A percentile compares a stretch with the other conserved stretches of the same genome.
Evolutionary conservation across 2,113 vertebrate genomes (phyloP).

Genomic region (Crotalus horridus): DNA sequence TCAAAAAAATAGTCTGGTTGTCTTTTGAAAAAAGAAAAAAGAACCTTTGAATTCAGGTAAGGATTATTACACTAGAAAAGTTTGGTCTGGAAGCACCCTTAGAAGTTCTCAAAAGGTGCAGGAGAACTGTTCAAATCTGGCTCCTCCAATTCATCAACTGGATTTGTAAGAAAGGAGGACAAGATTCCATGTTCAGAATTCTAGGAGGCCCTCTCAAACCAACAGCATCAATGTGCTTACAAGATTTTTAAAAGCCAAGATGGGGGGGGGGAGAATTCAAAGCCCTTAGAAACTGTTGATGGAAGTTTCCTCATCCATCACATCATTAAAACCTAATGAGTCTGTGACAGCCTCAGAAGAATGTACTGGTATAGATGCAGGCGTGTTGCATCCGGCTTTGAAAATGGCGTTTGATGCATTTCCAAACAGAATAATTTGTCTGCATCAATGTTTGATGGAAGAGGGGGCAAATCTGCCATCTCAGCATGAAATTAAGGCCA

Average conservation of each 20-base stretch:
- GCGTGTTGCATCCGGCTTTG: constrained; percentile 39
- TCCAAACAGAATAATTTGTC: constrained; percentile 54
- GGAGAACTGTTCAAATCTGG: no score
- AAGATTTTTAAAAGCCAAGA: background rate
- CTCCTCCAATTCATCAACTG: background rate
- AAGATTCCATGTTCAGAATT: background rate
- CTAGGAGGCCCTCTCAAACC: background rate
- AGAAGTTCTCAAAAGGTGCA: background rate
- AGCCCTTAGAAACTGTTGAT: constrained; percentile 14
- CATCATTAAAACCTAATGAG: constrained; percentile 35
- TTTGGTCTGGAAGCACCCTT: background rate
- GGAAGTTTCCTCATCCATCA: constrained; percentile 37
- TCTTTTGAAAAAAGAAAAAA: background rate
- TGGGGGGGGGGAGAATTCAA: background rate
- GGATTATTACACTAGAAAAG: background rate
- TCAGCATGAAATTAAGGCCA: constrained; percentile 1
- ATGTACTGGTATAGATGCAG: background rate
- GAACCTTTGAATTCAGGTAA: background rate
- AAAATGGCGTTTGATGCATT: constrained; percentile 53
- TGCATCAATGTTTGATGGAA: constrained; percentile 32
- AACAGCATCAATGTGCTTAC: background rate
- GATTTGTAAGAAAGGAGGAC: background rate
- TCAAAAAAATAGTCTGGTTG: background rate
- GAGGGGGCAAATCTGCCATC: constrained; percentile 39
- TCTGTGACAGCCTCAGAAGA: constrained; percentile 47